Evolutionary conservation across 2,888 invertebrate genomes (phyloP), one percentile per base, ranked within the genome.

Genomic region (Rhogogaster chlorosoma): DNA sequence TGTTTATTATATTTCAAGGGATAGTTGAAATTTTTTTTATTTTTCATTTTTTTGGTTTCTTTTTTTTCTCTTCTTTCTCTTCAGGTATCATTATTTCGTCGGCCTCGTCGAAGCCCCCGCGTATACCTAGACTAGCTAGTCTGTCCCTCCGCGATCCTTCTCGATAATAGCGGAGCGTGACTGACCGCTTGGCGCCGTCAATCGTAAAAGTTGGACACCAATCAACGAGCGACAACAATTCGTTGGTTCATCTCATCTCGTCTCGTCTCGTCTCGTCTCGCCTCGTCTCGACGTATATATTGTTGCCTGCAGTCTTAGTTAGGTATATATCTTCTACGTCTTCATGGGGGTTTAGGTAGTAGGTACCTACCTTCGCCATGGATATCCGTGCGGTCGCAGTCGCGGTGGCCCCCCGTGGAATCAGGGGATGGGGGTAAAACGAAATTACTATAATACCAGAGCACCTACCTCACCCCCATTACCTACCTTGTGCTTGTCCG

Each of bases 371-470:
- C n/a, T 67, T 32, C 67, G 73, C 42, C 73, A 26, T 73, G 38
- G 73, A 71, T 38, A 18, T 61, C 61, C 22, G 10, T n/a, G 75
- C 45, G 75, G 75, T 75, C 78, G 83, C 83, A 67, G 45, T 83
- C 22, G 67, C 64, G 61, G 22, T n/a, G 26, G 45, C 75, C 26
- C 26, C 26, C 29, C 32, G 61, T 61, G 10, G n/a, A 22, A 57
- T 15, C 18, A 15, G 36, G 77, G 53, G 53, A 77, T 15, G 61
- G 38, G 64, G 77, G 78, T 49, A n/a, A 80, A 85, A 87, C 87
- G 84, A 92, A 92, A 92, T 92, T 93, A 92, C 92, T 93, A 92
- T 92, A 92, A 92, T 92, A 92, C 89, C 84, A 86, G 85, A 88
- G 86, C 87, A 85, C 88, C 29, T 10, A 26, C 49, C 38, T n/a